Base-by-base conservation (phyloP, 2,888 invertebrate species). In the Schizaphis graminum region DNA sequence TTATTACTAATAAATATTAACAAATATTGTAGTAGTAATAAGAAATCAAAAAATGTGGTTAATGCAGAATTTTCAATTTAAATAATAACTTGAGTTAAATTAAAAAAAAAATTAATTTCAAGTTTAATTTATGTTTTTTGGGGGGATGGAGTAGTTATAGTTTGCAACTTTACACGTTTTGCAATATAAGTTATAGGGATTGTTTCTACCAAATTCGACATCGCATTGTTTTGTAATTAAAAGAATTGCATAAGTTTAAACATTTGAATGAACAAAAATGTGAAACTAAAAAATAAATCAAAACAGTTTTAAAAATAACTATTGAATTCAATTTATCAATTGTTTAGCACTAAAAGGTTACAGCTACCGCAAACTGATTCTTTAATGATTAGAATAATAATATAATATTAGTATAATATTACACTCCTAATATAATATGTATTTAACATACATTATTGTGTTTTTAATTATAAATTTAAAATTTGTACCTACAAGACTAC, bases 171-270 rank as follows among this genome's bases (percentile, higher is more conserved):
- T 61, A 7, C 26, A 47, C 47, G 13, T 86, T 86, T 44, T 86
- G 16, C 21, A 91, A 61, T 92, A 87, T 49, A 92, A 87, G 87
- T 92, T 92, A 44, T n/a, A 53, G n/a, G 56, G 84, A 28, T 91
- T 91, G 21, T 85, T 92, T 21, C 57, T 16, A 28, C 13, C 26
- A 16, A 26, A 61, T 92, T 87, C 86, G 47, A 61, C 61, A 61
- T 35, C 35, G 8, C 35, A 47, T 92, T 87, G 24, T 92, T 87
- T 10, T 13, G 87, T 87, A 92, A 92, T 92, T 92, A 92, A 87
- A 92, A 61, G 49, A n/a, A 49, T 49, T 10, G 2, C 35, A n/a
- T 26, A 49, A 87, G 49, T 47, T 92, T 35, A 87, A 57, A 61
- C 49, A 35, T 87, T 92, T 87, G 57, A 61, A 86, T 28, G 49